A percentile compares a stretch with the other conserved stretches of the same genome.
Conservation (phyloP, 2,113 vertebrate genomes). For the Catharus bicknelli region DNA sequence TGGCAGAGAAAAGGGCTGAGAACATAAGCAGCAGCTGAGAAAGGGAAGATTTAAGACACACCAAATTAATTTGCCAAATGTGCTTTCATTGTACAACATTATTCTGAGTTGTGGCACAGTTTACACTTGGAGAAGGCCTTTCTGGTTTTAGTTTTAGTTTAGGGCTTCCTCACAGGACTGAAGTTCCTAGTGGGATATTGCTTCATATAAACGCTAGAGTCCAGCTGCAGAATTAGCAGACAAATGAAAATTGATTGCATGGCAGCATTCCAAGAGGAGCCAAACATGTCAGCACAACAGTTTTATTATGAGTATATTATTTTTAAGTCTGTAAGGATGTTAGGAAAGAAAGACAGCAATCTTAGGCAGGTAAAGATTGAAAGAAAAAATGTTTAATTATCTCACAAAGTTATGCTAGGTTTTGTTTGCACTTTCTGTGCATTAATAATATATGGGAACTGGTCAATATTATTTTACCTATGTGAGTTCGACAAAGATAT, state of each 20-base stretch:
- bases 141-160: neutral
- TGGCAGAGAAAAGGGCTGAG: neutral
- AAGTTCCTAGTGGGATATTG: neutral
- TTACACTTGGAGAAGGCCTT: neutral
- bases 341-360: neutral
- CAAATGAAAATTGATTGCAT: neutral
- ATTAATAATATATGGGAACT: neutral
- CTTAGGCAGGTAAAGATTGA: neutral
- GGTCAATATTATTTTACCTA: slow-evolving; percentile 65
- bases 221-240: neutral
- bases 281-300: neutral
- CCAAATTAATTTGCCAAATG: neutral
- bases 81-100: neutral
- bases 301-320: neutral
- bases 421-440: neutral
- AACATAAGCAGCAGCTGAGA: neutral
- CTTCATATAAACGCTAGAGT: neutral
- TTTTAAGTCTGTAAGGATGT: neutral
- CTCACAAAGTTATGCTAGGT: neutral
- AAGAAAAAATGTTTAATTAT: neutral
- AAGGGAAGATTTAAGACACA: neutral
- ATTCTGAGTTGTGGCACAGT: neutral
- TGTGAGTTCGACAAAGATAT: slow-evolving; percentile 27
- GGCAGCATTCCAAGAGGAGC: neutral
- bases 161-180: neutral